Evolutionary conservation across 2,888 invertebrate species (phyloP).

Genomic region (Ochropacha duplaris): DNA sequence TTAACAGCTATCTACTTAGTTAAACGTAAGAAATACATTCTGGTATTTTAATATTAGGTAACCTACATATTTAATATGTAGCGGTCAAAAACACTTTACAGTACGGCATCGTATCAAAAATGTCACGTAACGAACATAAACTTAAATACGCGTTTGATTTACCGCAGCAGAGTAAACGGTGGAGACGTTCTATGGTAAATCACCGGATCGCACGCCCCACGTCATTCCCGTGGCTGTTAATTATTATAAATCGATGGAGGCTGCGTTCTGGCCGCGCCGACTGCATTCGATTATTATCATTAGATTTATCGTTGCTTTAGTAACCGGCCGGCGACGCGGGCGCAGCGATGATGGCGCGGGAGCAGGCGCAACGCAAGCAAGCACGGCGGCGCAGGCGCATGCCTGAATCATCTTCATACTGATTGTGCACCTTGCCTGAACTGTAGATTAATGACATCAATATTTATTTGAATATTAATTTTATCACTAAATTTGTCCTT

Average conservation of each 20-base stretch:
- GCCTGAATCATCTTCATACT: slow-evolving; percentile 12
- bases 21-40: too few species aligned
- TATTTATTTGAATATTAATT: background rate
- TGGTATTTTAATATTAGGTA: too few species aligned
- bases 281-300: slow-evolving; percentile 66
- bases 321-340: slow-evolving; percentile 19
- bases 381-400: too few species aligned
- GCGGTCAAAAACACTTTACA: too few species aligned
- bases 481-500: background rate
- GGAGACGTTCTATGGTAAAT: slow-evolving; percentile 45
- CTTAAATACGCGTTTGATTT: background rate
- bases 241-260: slow-evolving; percentile 70
- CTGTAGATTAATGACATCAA: background rate
- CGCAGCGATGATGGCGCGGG: background rate
- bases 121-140: background rate
- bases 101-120: background rate
- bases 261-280: slow-evolving; percentile 35
- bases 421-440: background rate
- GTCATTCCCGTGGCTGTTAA: slow-evolving; percentile 66
- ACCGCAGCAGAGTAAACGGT: background rate
- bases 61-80: too few species aligned
- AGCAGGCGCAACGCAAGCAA: too few species aligned
- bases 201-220: slow-evolving; percentile 52
- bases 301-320: slow-evolving; percentile 64
- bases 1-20: too few species aligned